phyloP scores from a whole-genome alignment of 2,888 invertebrate species.

The Corbicula japonica region DNA sequence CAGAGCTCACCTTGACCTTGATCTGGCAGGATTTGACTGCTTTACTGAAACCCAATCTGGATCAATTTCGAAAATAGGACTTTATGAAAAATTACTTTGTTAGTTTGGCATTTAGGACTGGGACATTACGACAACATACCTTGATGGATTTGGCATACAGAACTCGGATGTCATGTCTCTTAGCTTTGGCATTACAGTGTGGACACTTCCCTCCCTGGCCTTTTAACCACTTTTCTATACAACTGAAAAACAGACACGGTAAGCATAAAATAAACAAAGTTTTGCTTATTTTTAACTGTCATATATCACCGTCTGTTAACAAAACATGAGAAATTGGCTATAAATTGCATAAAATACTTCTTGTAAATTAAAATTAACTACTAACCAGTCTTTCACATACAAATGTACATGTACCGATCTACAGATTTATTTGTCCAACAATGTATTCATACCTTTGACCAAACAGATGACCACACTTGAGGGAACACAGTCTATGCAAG shows the following conservation, averaged over 20 bases:
- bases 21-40: too few relatives aligned
- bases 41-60: too few relatives aligned
- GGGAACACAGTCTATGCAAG: constrained; percentile 93
- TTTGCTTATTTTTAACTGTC: background rate
- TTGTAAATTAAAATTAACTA: background rate
- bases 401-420: background rate
- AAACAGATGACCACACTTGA: constrained; percentile 97
- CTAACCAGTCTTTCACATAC: background rate
- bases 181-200: constrained; percentile 93
- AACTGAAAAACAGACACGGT: constrained; percentile 88
- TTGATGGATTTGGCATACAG: constrained; percentile 92
- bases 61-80: too few relatives aligned
- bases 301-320: too few relatives aligned
- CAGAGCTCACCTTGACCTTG: too few relatives aligned
- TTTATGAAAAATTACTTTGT: too few relatives aligned
- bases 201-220: constrained; percentile 91
- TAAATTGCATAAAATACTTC: too few relatives aligned
- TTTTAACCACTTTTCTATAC: constrained; percentile 92
- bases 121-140: constrained; percentile 69
- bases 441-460: constrained; percentile 88
- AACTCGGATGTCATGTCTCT: constrained; percentile 90
- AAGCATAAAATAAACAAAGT: constrained; percentile 11
- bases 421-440: background rate
- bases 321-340: too few relatives aligned
- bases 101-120: background rate